Conservation (phyloP, 2,113 vertebrate genomes). For the Ibidorhyncha struthersii region DNA sequence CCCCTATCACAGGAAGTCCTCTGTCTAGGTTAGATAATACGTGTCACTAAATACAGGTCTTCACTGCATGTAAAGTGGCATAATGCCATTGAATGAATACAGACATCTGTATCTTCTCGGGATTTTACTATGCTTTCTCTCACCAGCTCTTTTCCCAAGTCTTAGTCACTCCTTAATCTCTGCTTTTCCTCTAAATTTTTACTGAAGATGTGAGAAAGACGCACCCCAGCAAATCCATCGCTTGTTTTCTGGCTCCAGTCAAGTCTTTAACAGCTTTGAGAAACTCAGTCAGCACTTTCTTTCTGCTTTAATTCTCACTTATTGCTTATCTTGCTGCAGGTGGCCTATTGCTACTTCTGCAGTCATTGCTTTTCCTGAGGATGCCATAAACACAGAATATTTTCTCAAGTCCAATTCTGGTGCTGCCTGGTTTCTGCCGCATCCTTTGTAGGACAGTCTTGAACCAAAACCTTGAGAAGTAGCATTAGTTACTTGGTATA, state of each 20-base stretch:
- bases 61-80: background rate
- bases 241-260: background rate
- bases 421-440: background rate
- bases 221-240: background rate
- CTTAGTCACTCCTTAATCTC: background rate
- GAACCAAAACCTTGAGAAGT: background rate
- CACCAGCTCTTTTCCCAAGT: background rate
- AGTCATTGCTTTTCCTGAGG: background rate
- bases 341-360: background rate
- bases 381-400: background rate
- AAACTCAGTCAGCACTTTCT: slow-evolving; percentile 33
- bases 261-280: background rate
- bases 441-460: background rate
- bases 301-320: background rate
- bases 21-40: background rate
- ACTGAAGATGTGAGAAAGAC: background rate
- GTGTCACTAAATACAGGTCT: background rate
- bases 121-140: background rate
- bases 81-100: background rate
- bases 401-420: background rate
- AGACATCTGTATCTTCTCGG: background rate
- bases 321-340: slow-evolving; percentile 13
- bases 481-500: background rate
- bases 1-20: background rate
- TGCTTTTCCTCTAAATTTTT: background rate